A percentile compares a stretch with the other conserved stretches of the same genome.
These are phyloP conservation scores for Volucella inanis DNA, from an alignment of 2,888 invertebrate species.

Conservation along the genomic window DNA sequence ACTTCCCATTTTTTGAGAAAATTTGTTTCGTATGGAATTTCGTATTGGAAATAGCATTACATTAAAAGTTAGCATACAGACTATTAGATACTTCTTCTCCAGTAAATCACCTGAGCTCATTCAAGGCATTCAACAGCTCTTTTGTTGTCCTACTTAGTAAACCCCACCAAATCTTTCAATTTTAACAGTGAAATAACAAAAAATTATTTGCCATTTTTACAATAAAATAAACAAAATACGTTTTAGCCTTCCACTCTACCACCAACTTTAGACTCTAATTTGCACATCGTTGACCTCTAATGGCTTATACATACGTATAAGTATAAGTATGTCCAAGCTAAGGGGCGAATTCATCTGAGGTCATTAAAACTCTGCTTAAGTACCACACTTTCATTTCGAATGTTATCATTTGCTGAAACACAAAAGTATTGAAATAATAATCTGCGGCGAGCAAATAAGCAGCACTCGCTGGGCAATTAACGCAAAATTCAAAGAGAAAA, in stretches of 20 bases:
- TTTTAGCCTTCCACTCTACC: no score
- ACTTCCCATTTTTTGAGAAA: no score
- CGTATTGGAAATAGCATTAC: no score
- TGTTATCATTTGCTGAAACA: conserved; percentile 27
- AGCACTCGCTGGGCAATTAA: neutral
- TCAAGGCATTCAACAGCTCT: no score
- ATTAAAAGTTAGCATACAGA: no score
- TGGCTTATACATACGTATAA: neutral
- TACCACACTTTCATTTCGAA: conserved; percentile 30
- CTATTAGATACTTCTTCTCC: no score
- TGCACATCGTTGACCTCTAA: neutral
- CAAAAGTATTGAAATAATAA: conserved; percentile 7
- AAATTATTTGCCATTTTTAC: no score
- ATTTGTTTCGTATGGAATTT: no score
- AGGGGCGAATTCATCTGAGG: conserved; percentile 1
- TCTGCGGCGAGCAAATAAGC: conserved; percentile 1
- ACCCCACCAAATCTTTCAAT: neutral
- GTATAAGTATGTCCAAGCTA: no score
- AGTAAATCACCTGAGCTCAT: no score
- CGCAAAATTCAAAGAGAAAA: neutral
- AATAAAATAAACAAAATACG: no score
- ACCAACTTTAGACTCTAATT: conserved; percentile 1
- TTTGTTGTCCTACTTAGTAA: neutral
- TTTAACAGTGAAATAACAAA: no score
- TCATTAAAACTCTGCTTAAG: conserved; percentile 32